Percentiles rank a stretch among this genome's conserved stretches.
Conservation (phyloP, 2,113 vertebrate species). For the Okapia johnstoni region DNA sequence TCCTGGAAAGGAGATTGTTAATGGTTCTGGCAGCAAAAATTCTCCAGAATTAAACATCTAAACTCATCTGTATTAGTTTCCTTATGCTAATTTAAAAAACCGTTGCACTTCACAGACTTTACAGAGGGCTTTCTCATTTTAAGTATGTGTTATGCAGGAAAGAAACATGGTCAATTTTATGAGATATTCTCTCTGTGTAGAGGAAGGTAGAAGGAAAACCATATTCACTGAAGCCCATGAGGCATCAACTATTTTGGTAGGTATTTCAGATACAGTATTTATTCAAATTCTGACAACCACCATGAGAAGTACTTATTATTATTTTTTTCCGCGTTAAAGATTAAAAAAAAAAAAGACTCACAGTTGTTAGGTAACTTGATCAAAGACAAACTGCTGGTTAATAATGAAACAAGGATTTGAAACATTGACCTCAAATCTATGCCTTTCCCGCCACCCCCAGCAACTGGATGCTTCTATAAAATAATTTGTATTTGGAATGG, state of each 20-base stretch:
- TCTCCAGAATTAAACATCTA: neutral
- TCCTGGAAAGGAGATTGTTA: slow-evolving; percentile 8
- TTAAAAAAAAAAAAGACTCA: neutral
- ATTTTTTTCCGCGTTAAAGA: neutral
- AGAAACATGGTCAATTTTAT: neutral
- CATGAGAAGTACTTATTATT: neutral
- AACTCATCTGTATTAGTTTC: neutral
- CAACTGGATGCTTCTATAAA: neutral
- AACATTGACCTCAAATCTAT: neutral
- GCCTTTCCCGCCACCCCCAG: neutral
- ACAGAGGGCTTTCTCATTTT: slow-evolving; percentile 2
- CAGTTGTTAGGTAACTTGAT: neutral
- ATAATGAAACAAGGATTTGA: neutral
- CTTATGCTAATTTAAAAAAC: slow-evolving; percentile 37
- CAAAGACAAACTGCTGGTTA: neutral
- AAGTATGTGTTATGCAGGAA: slow-evolving; percentile 17
- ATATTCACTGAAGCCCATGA: neutral
- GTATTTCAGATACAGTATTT: neutral
- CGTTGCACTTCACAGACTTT: slow-evolving; percentile 14
- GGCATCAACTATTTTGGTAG: accelerated
- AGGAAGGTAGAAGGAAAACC: neutral
- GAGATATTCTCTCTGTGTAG: neutral
- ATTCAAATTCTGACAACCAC: neutral
- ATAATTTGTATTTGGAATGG: neutral
- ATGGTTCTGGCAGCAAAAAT: neutral